Conservation (phyloP, 2,797 vertebrate genomes). For the Acrossocheilus wenchowensis region DNA sequence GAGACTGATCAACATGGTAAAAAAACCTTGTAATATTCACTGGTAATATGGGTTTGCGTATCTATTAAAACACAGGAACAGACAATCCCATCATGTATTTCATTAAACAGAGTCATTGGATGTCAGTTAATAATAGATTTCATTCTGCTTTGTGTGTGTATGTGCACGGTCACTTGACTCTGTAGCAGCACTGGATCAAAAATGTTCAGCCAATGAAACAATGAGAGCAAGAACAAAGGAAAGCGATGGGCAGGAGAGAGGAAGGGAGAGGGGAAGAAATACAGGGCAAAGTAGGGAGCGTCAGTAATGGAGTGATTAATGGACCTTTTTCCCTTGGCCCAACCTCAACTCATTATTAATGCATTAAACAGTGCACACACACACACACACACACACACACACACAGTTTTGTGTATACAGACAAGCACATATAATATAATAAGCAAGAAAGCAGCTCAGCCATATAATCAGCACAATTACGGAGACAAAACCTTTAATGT, state of each 20-base stretch:
- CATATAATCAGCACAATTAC: neutral
- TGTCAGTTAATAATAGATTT: neutral
- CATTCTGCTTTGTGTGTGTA: conserved; percentile 11
- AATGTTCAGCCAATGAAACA: conserved; percentile 45
- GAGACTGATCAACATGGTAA: neutral
- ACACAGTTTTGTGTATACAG: conserved; percentile 6
- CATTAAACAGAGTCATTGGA: neutral
- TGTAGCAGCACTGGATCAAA: neutral
- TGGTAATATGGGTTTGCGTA: neutral
- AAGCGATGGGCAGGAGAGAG: conserved; percentile 33
- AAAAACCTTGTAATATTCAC: conserved; percentile 7
- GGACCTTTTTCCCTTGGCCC: conserved; percentile 31
- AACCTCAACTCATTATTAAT: conserved; percentile 46
- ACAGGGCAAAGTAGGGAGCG: conserved; percentile 38
- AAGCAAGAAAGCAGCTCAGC: neutral
- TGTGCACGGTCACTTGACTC: neutral
- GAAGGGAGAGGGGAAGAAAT: conserved; percentile 27
- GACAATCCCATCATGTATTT: conserved; percentile 23
- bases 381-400: neutral
- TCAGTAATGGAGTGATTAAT: conserved; percentile 50
- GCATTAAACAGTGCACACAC: conserved; percentile 13
- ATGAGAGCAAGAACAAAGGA: conserved; percentile 46
- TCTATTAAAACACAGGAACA: conserved; percentile 23
- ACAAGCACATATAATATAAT: neutral
- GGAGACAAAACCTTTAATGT: neutral